Evolutionary conservation across 2,113 vertebrate species (phyloP), one percentile per base, ranked within the genome.

Genomic region (Hippocampus comes): DNA sequence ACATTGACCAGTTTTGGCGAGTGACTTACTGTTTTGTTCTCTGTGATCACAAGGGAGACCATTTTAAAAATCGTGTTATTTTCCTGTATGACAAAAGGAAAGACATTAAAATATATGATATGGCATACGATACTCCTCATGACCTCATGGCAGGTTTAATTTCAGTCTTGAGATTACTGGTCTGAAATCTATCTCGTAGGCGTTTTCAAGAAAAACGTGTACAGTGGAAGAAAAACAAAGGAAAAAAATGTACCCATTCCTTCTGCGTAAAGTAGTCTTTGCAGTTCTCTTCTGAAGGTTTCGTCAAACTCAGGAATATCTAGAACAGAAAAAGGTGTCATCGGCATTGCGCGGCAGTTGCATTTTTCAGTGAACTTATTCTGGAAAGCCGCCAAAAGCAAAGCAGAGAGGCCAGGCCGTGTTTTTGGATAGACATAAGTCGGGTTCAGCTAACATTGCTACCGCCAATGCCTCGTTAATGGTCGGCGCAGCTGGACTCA

Each of bases 231-330:
- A 63, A 12, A 63, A 8, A 30, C 18, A 43, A 51, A 23, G 55
- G 12, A 27, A 15, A 5, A 59, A 73, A 11, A 65, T 1, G 2
- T 77, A 85, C 84, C 76, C 6, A 66, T 0, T 1, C 0, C 0
- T 6, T 0, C 0, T 9, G 0, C 0, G 1, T 9, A 1, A 83
- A 73, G 2, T 81, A 11, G 0, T 81, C 53, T 0, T 0, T 0
- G n/a, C 78, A 86, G 0, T 0, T 0, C 21, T 8, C 15, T 12
- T 67, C 0, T 20, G 81, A 67, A 5, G 27, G 10, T 23, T 55
- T 0, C 2, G 75, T 20, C 15, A 0, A 20, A 34, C 25, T 21
- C 46, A 77, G 18, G 34, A 71, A 23, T 41, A 78, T 2, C 84
- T 86, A 25, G 6, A 67, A 67, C 21, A 67, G 61, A 68, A 15